Base-by-base conservation (phyloP, 2,797 vertebrate genomes). In the Merluccius polli region DNA sequence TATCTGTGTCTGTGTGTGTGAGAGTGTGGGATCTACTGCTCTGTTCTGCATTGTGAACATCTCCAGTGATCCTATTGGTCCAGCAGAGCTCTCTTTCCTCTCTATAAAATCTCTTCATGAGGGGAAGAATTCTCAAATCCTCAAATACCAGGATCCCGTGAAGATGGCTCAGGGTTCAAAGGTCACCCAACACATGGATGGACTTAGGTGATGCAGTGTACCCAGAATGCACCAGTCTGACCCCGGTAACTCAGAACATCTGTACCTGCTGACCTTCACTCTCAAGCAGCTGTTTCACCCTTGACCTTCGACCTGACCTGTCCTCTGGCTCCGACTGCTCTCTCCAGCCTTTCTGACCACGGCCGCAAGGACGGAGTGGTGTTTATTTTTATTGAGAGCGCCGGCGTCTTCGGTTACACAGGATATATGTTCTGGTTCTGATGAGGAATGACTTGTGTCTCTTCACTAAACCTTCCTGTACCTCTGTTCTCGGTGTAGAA, bases 201-300 rank as follows among this genome's bases (percentile, higher is more conserved):
- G 82, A 86, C 52, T 85, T 81, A 81, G 79, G 74, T 81, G 81
- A 84, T 87, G 85, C 41, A n/a, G 71, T 69, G 13, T 81, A 89
- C 85, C 90, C 91, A 90, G 78, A 92, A 91, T 90, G 87, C 89
- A 89, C 85, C 82, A 2, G 74, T 70, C 27, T 85, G 90, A 92
- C 92, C 90, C 81, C 5, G 27, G 85, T 91, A 91, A 92, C 90
- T 87, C 87, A 74, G 29, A 91, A 91, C 92, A 93, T 93, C 91
- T 92, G 91, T 90, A 92, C 90, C 89, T 89, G 90, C 79, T 78
- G 90, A 89, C 89, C 88, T 87, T 82, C 84, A 78, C 35, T 90
- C 85, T 84, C 80, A 77, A 81, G 87, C 92, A 90, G 89, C 89
- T 91, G 90, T 84, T 90, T 80, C 65, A 52, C 80, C 75, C 27